Evolutionary conservation across 1,140 invertebrate species (phyloP).

Genomic region (Gryllus bimaculatus): DNA sequence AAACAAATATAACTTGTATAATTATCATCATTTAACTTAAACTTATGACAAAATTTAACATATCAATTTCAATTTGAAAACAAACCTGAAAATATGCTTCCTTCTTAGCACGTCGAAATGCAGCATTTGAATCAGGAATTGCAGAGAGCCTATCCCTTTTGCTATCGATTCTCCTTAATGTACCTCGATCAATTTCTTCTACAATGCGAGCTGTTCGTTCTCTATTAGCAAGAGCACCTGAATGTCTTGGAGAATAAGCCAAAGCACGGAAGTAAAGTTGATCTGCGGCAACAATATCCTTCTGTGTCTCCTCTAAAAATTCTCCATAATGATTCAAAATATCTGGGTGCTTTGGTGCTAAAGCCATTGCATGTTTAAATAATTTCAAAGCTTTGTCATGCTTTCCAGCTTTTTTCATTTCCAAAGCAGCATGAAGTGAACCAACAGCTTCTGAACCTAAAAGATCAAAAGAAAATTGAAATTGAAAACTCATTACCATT

Average conservation of each 20-base stretch:
- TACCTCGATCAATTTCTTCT: conserved; percentile 75
- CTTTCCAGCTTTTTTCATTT: conserved; percentile 74
- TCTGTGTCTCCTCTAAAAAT: conserved; percentile 77
- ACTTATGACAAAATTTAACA: too few species aligned
- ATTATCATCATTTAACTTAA: too few species aligned
- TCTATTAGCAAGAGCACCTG: conserved; percentile 67
- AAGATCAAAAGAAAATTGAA: conserved; percentile 28
- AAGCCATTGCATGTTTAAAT: conserved; percentile 79
- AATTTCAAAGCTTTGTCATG: conserved; percentile 77
- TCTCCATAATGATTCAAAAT: conserved; percentile 88
- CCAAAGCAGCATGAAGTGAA: conserved; percentile 70
- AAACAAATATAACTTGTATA: too few species aligned
- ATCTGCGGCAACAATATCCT: conserved; percentile 83
- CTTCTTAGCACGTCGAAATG: conserved; percentile 77
- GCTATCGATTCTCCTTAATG: conserved; percentile 71
- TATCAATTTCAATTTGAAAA: neutral
- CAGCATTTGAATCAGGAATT: conserved; percentile 68
- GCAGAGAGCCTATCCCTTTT: conserved; percentile 72
- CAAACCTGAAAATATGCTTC: conserved; percentile 72
- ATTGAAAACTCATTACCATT: neutral
- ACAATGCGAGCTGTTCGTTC: conserved; percentile 79
- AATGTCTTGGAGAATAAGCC: conserved; percentile 70
- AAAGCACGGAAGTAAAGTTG: conserved; percentile 78
- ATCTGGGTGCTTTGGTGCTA: conserved; percentile 86
- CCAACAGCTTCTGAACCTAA: conserved; percentile 63